A percentile compares a stretch with the other conserved stretches of the same genome.
Conservation (phyloP, 2,113 vertebrate species). For the Empidonax traillii region DNA sequence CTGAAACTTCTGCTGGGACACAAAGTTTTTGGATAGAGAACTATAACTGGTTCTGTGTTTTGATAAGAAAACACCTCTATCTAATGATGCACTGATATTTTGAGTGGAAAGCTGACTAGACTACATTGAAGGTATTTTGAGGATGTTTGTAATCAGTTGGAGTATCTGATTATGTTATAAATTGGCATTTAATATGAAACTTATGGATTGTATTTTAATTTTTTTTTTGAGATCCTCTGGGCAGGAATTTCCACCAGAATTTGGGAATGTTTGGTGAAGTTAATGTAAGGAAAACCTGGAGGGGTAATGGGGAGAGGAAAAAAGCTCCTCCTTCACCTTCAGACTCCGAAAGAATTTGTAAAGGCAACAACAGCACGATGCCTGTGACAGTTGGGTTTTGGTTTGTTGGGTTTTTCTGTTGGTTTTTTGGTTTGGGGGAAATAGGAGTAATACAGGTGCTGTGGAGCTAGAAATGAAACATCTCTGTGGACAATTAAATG, state of each 20-base stretch:
- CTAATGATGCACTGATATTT: background rate
- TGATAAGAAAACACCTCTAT: background rate
- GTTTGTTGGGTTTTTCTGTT: too few species aligned
- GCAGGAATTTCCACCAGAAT: background rate
- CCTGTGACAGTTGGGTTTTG: background rate
- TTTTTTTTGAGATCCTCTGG: background rate
- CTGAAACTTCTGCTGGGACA: background rate
- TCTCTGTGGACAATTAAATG: background rate
- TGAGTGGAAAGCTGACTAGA: background rate
- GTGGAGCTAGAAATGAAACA: background rate
- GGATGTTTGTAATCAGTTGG: background rate
- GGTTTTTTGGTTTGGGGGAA: background rate
- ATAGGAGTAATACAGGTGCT: background rate
- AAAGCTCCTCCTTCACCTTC: background rate
- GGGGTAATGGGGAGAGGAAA: accelerated
- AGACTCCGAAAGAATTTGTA: background rate
- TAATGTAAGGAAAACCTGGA: background rate
- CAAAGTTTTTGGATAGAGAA: background rate
- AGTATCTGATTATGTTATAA: background rate
- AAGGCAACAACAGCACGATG: background rate
- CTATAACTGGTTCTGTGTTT: background rate
- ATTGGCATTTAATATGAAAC: background rate
- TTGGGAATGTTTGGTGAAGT: background rate
- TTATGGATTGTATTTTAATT: background rate
- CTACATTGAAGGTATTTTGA: background rate